Percentiles rank a stretch among this genome's conserved stretches.
phyloP scores from a whole-genome alignment of 2,888 invertebrate species.

The Drosophila putrida region DNA sequence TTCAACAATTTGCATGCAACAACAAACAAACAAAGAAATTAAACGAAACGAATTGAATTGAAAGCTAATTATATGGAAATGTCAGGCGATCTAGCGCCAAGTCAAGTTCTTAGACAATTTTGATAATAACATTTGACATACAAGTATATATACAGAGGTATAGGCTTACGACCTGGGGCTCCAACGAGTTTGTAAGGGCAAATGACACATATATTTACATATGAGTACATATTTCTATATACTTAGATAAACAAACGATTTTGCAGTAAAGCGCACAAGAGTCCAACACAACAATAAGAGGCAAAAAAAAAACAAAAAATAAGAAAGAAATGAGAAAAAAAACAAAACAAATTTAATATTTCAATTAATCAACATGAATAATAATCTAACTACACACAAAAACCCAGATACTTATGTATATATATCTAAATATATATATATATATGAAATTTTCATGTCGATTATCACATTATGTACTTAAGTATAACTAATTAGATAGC shows the following conservation, averaged over 20 bases:
- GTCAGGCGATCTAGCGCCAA: slow-evolving; percentile 25
- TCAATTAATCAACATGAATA: slow-evolving; percentile 55
- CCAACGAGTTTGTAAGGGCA: slow-evolving; percentile 57
- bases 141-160: slow-evolving; percentile 57
- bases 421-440: slow-evolving; percentile 23
- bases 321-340: slow-evolving; percentile 10
- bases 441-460: slow-evolving; percentile 67
- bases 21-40: not conserved
- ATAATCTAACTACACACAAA: slow-evolving; percentile 11
- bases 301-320: slow-evolving; percentile 14
- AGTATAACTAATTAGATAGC: slow-evolving; percentile 69
- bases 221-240: slow-evolving; percentile 56
- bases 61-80: not conserved
- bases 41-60: slow-evolving; percentile 2
- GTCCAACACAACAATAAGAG: slow-evolving; percentile 58
- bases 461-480: slow-evolving; percentile 68
- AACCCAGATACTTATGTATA: slow-evolving; percentile 18
- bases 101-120: slow-evolving; percentile 56
- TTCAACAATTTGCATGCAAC: slow-evolving; percentile 24
- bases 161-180: slow-evolving; percentile 57
- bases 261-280: slow-evolving; percentile 75
- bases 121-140: slow-evolving; percentile 69
- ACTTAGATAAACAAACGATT: slow-evolving; percentile 36
- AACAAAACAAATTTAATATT: slow-evolving; percentile 29
- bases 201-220: slow-evolving; percentile 23